A percentile compares a stretch with the other conserved stretches of the same genome.
phyloP scores from a whole-genome alignment of 2,888 invertebrate species.

The Malacosoma neustria region DNA sequence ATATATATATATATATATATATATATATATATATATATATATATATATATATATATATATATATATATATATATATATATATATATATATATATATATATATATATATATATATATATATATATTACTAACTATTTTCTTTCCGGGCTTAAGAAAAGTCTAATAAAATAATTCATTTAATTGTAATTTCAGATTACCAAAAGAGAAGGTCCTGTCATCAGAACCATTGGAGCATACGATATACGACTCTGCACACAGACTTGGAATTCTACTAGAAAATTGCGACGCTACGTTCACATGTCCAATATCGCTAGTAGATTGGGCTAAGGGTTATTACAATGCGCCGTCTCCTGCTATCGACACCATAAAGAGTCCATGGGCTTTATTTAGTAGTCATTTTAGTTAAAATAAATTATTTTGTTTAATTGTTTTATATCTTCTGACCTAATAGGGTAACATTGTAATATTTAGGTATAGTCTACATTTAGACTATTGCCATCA shows the following conservation, averaged over 20 bases:
- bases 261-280: conserved; percentile 44
- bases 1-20: too few relatives aligned
- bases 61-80: too few relatives aligned
- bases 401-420: conserved; percentile 10
- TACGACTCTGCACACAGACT: conserved; percentile 76
- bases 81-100: too few relatives aligned
- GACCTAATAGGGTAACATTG: too few relatives aligned
- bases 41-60: too few relatives aligned
- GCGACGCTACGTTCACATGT: conserved; percentile 74
- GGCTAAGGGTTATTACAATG: conserved; percentile 74
- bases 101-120: too few relatives aligned
- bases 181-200: conserved; percentile 73
- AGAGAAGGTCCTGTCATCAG: conserved; percentile 69
- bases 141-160: too few relatives aligned
- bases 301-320: conserved; percentile 80
- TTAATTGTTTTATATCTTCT: neutral
- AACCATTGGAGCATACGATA: conserved; percentile 75
- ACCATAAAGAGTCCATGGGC: conserved; percentile 26
- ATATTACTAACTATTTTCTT: too few relatives aligned
- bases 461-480: too few relatives aligned
- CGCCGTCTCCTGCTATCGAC: conserved; percentile 27
- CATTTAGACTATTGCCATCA: too few relatives aligned
- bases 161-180: neutral
- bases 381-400: conserved; percentile 32
- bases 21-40: too few relatives aligned